Percentiles rank a stretch among this genome's conserved stretches.
These are phyloP conservation scores for Deilephila elpenor DNA, from an alignment of 2,888 invertebrate genomes.

Conservation along the genomic window DNA sequence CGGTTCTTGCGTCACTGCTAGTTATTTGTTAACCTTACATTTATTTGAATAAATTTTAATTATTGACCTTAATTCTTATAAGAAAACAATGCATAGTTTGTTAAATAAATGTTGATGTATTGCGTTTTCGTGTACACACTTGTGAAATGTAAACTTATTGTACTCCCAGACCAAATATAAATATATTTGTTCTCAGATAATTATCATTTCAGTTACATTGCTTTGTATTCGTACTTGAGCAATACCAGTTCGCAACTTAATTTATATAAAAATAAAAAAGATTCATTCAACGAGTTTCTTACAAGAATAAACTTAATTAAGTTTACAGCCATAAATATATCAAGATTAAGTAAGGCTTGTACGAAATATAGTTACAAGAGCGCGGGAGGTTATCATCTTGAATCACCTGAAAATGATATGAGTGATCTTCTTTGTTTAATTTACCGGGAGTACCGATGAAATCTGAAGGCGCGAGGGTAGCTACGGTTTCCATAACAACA, in stretches of 20 bases:
- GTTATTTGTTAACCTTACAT: conserved; percentile 4
- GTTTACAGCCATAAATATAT: not conserved
- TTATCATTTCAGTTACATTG: conserved; percentile 16
- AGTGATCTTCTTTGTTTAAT: conserved; percentile 80
- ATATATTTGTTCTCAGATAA: conserved; percentile 11
- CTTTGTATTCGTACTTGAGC: conserved; percentile 2
- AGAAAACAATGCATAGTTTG: conserved; percentile 20
- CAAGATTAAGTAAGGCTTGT: not conserved
- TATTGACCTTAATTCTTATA: conserved; percentile 14
- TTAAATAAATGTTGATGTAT: conserved; percentile 16
- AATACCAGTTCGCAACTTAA: not conserved
- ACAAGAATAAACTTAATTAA: not conserved
- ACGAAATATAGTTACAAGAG: conserved; percentile 11
- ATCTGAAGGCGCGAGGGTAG: conserved; percentile 81
- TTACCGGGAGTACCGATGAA: conserved; percentile 78
- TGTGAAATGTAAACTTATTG: conserved; percentile 16
- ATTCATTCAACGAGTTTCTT: not conserved
- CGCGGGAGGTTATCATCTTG: conserved; percentile 20
- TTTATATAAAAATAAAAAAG: not conserved
- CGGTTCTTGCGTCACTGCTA: not conserved
- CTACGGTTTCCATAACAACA: conserved; percentile 83
- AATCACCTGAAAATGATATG: conserved; percentile 68
- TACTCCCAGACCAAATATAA: conserved; percentile 2
- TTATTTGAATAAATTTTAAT: not conserved
- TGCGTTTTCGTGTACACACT: conserved; percentile 11